These are phyloP conservation scores for Xestia rhomboidea DNA, from an alignment of 2,888 invertebrate genomes.

Conservation along the genomic window DNA sequence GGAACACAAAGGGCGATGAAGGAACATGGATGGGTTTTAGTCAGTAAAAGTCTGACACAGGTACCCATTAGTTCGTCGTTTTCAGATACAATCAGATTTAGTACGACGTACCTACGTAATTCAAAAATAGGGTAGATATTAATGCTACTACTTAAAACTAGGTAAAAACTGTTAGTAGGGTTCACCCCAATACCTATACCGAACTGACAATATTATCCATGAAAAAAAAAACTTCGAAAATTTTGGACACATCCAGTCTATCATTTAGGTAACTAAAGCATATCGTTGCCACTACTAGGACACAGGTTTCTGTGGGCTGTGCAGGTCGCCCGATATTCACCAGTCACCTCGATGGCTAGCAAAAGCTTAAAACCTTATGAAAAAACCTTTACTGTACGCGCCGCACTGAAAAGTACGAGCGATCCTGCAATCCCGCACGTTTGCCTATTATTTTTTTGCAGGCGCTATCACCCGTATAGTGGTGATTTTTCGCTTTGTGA, in stretches of 20 bases:
- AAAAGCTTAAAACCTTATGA: not conserved
- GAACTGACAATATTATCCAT: too few relatives aligned
- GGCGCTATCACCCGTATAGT: conserved; percentile 42
- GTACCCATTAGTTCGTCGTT: not conserved
- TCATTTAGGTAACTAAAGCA: not conserved
- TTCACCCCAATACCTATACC: not conserved
- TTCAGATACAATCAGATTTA: not conserved
- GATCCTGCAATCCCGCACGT: conserved; percentile 31
- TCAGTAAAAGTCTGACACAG: too few relatives aligned
- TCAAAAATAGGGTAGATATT: not conserved
- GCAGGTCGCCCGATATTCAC: not conserved
- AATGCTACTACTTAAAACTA: not conserved
- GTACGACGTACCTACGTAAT: not conserved
- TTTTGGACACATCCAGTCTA: too few relatives aligned
- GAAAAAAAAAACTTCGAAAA: too few relatives aligned
- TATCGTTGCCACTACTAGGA: not conserved
- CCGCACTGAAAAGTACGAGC: conserved; percentile 24
- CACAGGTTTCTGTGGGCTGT: not conserved
- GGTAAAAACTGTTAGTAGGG: too few relatives aligned
- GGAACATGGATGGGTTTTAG: too few relatives aligned
- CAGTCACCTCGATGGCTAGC: not conserved
- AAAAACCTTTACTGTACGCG: not conserved
- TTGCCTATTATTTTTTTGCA: conserved; percentile 51
- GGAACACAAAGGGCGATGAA: too few relatives aligned
- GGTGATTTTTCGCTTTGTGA: conserved; percentile 43